Percentiles rank a stretch among this genome's conserved stretches.
phyloP scores from a whole-genome alignment of 2,888 invertebrate species.

The Zonitis immaculata region DNA sequence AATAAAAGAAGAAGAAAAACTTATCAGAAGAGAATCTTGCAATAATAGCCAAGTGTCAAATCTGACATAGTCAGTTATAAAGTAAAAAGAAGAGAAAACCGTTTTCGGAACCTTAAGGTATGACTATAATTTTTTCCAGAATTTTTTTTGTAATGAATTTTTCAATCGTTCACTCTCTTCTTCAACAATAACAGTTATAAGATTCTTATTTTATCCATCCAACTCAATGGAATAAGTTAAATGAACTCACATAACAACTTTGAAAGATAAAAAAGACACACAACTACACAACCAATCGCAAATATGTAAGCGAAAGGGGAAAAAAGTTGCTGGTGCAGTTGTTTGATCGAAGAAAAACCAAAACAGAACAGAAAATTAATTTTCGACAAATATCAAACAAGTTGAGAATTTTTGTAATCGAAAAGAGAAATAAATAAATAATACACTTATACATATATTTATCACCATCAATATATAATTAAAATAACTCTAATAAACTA shows the following conservation, averaged over 20 bases:
- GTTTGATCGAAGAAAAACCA: conserved; percentile 25
- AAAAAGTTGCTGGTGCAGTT: conserved; percentile 29
- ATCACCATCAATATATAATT: neutral
- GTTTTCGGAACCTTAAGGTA: neutral
- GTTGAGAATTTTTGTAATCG: conserved; percentile 18
- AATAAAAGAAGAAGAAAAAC: no score
- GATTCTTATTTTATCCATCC: conserved; percentile 20
- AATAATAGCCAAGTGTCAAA: neutral
- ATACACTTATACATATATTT: neutral
- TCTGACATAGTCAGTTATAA: neutral
- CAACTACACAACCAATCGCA: conserved; percentile 30
- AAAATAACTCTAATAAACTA: neutral
- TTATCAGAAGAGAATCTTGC: neutral
- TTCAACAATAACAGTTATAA: conserved; percentile 24
- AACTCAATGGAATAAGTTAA: conserved; percentile 21
- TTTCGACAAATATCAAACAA: no score
- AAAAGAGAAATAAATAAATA: neutral
- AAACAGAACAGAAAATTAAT: no score
- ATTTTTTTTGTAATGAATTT: neutral
- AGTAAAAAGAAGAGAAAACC: neutral
- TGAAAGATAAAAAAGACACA: no score
- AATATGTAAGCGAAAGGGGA: conserved; percentile 24
- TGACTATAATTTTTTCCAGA: neutral
- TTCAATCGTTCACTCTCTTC: neutral
- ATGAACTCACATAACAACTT: conserved; percentile 24